phyloP scores from a whole-genome alignment of 2,888 invertebrate genomes.

The Theristus sp. region DNA sequence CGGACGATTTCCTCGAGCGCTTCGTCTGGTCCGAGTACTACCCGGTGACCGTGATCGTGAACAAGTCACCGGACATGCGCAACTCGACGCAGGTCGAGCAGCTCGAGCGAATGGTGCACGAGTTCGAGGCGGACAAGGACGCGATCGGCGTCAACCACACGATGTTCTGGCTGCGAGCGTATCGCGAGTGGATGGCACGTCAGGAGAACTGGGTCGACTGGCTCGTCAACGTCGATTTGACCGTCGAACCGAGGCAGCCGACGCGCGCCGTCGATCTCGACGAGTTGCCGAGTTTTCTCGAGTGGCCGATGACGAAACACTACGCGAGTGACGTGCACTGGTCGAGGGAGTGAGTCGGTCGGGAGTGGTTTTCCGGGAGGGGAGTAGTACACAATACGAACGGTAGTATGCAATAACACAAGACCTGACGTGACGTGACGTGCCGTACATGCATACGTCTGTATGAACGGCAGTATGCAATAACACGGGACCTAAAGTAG shows the following conservation, averaged over 20 bases:
- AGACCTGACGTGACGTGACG: too few relatives aligned
- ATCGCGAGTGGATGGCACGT: constrained; percentile 5
- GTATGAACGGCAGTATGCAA: not conserved
- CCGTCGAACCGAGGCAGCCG: not conserved
- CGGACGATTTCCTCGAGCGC: constrained; percentile 8
- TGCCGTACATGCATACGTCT: too few relatives aligned
- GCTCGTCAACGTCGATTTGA: not conserved
- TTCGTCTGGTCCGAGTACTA: constrained; percentile 9
- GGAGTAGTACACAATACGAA: too few relatives aligned
- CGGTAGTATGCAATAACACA: too few relatives aligned
- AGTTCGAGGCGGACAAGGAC: constrained; percentile 9
- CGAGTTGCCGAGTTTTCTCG: not conserved
- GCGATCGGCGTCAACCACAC: constrained; percentile 9
- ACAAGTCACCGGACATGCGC: constrained; percentile 7
- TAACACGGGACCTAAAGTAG: not conserved
- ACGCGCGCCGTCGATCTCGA: not conserved
- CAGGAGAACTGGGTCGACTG: too few relatives aligned
- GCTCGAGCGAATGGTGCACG: constrained; percentile 8
- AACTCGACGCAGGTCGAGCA: not conserved
- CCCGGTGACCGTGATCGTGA: constrained; percentile 9
- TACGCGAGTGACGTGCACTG: not conserved
- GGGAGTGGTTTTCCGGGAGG: too few relatives aligned
- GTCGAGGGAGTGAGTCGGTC: not conserved
- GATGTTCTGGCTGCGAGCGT: constrained; percentile 11
- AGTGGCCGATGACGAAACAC: not conserved